Evolutionary conservation across 2,888 invertebrate species (phyloP).

Genomic region (Sthenelais limicola): DNA sequence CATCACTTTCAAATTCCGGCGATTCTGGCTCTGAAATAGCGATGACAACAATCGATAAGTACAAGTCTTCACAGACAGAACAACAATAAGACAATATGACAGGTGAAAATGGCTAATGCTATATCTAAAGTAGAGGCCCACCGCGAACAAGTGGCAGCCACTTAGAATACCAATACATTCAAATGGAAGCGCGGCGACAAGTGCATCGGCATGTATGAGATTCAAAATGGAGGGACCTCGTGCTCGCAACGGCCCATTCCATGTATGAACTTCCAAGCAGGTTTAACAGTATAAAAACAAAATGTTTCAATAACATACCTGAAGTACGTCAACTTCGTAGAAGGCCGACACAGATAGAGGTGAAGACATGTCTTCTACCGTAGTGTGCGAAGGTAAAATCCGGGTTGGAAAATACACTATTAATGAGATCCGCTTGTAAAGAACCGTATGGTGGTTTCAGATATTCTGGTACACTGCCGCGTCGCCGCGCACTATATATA

Average conservation of each 20-base stretch:
- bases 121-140: not conserved
- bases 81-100: not conserved
- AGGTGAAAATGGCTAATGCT: too few species aligned
- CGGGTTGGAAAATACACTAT: not conserved
- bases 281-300: not conserved
- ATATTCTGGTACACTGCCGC: not conserved
- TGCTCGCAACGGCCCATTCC: not conserved
- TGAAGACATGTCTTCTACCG: slow-evolving; percentile 39
- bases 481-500: not conserved
- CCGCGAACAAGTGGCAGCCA: not conserved
- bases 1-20: slow-evolving; percentile 11
- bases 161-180: not conserved
- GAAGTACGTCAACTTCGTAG: slow-evolving; percentile 32
- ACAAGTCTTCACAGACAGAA: not conserved
- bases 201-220: slow-evolving; percentile 32
- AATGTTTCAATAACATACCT: slow-evolving; percentile 6
- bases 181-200: slow-evolving; percentile 22
- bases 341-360: slow-evolving; percentile 35
- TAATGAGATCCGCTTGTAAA: not conserved
- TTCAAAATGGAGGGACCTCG: slow-evolving; percentile 38
- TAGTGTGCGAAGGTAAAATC: not conserved
- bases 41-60: too few species aligned
- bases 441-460: not conserved
- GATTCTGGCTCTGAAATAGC: slow-evolving; percentile 34
- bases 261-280: not conserved